phyloP scores from a whole-genome alignment of 2,113 vertebrate species.

The Poeciliopsis occidentalis region DNA sequence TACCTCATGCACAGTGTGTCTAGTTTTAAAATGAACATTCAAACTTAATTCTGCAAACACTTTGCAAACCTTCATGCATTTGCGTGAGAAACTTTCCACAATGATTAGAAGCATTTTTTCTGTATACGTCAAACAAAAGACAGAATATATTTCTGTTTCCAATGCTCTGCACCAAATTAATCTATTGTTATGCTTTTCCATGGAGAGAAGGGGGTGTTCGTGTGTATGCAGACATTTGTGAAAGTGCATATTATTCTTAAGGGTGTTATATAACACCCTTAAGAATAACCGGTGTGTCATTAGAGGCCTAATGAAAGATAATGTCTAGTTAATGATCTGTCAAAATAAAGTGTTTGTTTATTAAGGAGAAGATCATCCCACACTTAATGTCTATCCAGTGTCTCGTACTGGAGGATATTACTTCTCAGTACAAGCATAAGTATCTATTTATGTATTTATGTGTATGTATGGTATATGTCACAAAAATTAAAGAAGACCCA shows the following conservation, averaged over 20 bases:
- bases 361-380: conserved; percentile 64
- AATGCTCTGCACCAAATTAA: conserved; percentile 23
- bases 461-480: neutral
- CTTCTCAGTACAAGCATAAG: conserved; percentile 28
- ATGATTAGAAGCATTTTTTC: conserved; percentile 10
- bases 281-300: too few relatives aligned
- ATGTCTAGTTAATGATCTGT: conserved; percentile 79
- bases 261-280: conserved; percentile 20
- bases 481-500: conserved; percentile 6
- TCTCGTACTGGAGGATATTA: conserved; percentile 63
- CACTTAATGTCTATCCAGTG: conserved; percentile 70
- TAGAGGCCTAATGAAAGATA: conserved; percentile 74
- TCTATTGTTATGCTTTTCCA: conserved; percentile 2
- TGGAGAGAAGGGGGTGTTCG: conserved; percentile 5
- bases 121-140: neutral
- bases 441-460: neutral
- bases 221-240: conserved; percentile 38
- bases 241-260: conserved; percentile 45
- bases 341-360: conserved; percentile 77
- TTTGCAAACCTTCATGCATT: neutral
- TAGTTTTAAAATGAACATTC: neutral
- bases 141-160: conserved; percentile 4
- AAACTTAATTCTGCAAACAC: neutral
- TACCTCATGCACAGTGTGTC: neutral
- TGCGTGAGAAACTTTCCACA: neutral